phyloP scores from a whole-genome alignment of 2,888 invertebrate genomes.

The Acleris laterana region DNA sequence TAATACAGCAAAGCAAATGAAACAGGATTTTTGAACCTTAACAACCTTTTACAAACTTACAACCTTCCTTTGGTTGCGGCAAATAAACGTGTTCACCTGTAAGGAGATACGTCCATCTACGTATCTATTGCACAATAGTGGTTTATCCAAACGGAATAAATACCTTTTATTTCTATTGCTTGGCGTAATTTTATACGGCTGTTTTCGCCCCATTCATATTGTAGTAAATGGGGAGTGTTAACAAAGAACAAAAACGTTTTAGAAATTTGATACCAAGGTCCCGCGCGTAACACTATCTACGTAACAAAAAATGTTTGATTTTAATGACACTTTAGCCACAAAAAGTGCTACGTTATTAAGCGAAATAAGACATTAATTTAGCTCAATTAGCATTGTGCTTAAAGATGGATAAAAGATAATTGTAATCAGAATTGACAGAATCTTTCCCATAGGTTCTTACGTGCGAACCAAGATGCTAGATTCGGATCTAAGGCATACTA shows the following conservation, averaged over 20 bases:
- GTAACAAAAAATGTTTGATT: conserved; percentile 13
- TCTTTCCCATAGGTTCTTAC: conserved; percentile 23
- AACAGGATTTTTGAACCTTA: background rate
- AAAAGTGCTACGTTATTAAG: conserved; percentile 17
- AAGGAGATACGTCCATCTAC: conserved; percentile 16
- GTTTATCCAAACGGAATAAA: conserved; percentile 13
- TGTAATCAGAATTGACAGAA: conserved; percentile 13
- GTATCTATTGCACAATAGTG: conserved; percentile 19
- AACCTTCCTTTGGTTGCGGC: conserved; percentile 4
- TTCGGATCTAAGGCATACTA: conserved; percentile 19
- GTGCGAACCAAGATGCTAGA: conserved; percentile 29
- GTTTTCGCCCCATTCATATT: conserved; percentile 31
- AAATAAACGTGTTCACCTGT: conserved; percentile 22
- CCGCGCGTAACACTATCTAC: conserved; percentile 19
- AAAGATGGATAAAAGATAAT: conserved; percentile 22
- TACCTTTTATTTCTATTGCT: conserved; percentile 24
- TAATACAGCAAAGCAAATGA: background rate
- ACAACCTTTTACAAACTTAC: conserved; percentile 2
- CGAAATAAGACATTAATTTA: conserved; percentile 3
- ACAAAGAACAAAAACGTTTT: conserved; percentile 25
- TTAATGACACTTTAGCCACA: conserved; percentile 24
- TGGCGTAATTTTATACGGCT: conserved; percentile 27
- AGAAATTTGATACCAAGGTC: conserved; percentile 26
- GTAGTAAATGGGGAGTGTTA: conserved; percentile 3
- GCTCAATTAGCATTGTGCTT: conserved; percentile 27